Evolutionary conservation across 1,140 invertebrate genomes (phyloP).

Genomic region (Ceratosolen solmsi): DNA sequence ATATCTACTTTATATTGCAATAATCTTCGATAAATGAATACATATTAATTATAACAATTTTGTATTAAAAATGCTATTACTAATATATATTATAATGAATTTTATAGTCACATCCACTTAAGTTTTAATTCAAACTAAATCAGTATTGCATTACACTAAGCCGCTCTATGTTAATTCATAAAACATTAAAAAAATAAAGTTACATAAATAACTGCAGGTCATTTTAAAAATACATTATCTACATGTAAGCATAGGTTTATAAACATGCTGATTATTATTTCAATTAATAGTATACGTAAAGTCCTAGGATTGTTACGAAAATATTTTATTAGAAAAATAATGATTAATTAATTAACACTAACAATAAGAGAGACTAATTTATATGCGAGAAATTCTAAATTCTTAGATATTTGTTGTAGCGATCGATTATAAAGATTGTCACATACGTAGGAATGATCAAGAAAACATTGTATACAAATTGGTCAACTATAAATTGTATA

Average conservation of each 20-base stretch:
- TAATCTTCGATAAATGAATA: too few relatives aligned
- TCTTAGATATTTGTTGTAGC: too few relatives aligned
- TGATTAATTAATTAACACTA: neutral
- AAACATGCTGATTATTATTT: slow-evolving; percentile 13
- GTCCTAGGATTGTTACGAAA: neutral
- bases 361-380: neutral
- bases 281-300: neutral
- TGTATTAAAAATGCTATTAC: too few relatives aligned
- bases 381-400: too few relatives aligned
- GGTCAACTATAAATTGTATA: too few relatives aligned
- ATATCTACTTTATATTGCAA: too few relatives aligned
- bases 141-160: slow-evolving; percentile 9
- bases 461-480: too few relatives aligned
- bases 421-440: too few relatives aligned
- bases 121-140: slow-evolving; percentile 15
- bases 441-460: too few relatives aligned
- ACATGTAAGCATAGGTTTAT: slow-evolving; percentile 30
- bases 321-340: neutral
- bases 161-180: slow-evolving; percentile 21
- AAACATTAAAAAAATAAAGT: slow-evolving; percentile 14
- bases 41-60: too few relatives aligned
- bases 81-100: too few relatives aligned
- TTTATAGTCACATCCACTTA: slow-evolving; percentile 25
- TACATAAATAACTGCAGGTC: neutral
- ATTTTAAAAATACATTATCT: slow-evolving; percentile 32